These are phyloP conservation scores for Rhogogaster chlorosoma DNA, from an alignment of 2,888 invertebrate genomes.

Conservation along the genomic window DNA sequence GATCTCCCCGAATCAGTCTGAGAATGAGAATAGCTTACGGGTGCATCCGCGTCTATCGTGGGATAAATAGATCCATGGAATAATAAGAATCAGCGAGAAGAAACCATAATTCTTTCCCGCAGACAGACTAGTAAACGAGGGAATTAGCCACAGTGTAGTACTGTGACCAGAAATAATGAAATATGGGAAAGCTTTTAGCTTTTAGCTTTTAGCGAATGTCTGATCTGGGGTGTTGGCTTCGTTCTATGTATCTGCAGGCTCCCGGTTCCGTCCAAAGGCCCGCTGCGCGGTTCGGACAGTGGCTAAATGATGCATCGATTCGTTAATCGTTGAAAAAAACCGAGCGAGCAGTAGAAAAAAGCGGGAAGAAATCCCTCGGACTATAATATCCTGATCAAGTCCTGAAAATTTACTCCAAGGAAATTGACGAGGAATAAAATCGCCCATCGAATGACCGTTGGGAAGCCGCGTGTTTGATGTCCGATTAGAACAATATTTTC, in stretches of 20 bases:
- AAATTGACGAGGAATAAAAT: not conserved
- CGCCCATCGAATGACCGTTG: not conserved
- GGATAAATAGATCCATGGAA: not conserved
- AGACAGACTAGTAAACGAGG: slow-evolving; percentile 37
- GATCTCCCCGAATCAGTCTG: not conserved
- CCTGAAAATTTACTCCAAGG: not conserved
- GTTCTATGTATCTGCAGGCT: slow-evolving; percentile 23
- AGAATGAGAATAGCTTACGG: not conserved
- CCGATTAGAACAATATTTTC: slow-evolving; percentile 40
- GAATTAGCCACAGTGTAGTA: slow-evolving; percentile 29
- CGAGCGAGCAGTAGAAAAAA: not conserved
- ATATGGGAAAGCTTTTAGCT: slow-evolving; percentile 76
- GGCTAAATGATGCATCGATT: slow-evolving; percentile 45
- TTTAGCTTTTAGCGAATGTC: slow-evolving; percentile 75
- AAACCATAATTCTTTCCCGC: not conserved
- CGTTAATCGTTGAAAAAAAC: slow-evolving; percentile 22
- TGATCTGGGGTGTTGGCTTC: slow-evolving; percentile 63
- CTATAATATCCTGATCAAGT: no score
- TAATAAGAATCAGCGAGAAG: slow-evolving; percentile 33
- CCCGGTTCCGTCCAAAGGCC: not conserved
- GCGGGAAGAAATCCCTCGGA: not conserved
- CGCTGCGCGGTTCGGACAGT: not conserved
- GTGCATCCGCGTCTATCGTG: not conserved
- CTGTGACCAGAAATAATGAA: slow-evolving; percentile 68
- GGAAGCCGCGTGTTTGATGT: not conserved